phyloP scores from a whole-genome alignment of 2,113 vertebrate genomes.

The Acanthisitta chloris region DNA sequence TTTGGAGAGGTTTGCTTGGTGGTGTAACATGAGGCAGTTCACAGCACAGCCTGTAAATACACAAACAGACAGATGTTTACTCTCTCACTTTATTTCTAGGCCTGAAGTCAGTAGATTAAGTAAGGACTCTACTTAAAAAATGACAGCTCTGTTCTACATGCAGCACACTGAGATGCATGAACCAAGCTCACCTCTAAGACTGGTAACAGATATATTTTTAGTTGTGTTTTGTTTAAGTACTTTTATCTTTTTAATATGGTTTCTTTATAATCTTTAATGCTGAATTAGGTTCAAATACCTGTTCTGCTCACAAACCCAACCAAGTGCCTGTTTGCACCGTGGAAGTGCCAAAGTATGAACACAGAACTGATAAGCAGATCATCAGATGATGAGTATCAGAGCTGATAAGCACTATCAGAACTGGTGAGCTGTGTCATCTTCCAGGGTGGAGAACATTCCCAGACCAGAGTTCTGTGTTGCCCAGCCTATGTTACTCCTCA shows the following conservation, averaged over 20 bases:
- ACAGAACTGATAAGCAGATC: neutral
- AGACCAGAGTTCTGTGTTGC: neutral
- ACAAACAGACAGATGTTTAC: neutral
- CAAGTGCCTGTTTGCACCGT: neutral
- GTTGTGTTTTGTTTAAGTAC: neutral
- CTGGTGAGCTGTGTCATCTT: neutral
- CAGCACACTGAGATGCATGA: neutral
- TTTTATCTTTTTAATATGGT: neutral
- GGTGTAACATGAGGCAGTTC: neutral
- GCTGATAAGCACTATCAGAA: neutral
- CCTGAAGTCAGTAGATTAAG: neutral
- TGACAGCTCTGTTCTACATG: neutral
- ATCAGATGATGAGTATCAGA: neutral
- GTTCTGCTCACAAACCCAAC: neutral
- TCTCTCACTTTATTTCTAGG: neutral
- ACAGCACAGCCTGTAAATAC: no score
- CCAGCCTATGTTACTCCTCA: fast-evolving
- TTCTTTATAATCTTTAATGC: neutral
- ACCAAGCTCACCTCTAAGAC: neutral
- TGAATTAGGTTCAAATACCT: neutral
- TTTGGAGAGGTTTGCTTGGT: neutral
- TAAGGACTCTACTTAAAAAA: neutral
- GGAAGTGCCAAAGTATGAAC: neutral
- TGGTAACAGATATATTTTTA: neutral
- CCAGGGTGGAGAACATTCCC: neutral